These are phyloP conservation scores for Rhinoderma darwinii DNA, from an alignment of 2,113 vertebrate species.

Conservation along the genomic window DNA sequence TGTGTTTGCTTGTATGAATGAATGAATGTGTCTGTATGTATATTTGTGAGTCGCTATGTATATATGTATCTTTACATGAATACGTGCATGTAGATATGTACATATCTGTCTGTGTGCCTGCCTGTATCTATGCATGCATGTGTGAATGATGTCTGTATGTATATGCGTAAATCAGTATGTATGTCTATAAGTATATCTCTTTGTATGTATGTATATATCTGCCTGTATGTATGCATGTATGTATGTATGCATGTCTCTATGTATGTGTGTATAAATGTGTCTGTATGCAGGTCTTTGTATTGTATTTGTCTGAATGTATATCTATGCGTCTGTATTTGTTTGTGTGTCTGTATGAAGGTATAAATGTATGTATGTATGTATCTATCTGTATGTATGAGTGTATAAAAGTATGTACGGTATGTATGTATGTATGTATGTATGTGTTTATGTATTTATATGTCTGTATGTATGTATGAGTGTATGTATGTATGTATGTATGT, in stretches of 20 bases:
- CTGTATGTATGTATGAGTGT: background rate
- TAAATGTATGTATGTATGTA: background rate
- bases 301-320: no score
- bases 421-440: background rate
- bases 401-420: background rate
- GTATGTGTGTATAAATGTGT: background rate
- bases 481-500: background rate
- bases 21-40: no score
- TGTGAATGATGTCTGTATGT: background rate
- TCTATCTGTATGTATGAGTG: no score
- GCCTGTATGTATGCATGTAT: no score
- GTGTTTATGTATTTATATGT: background rate
- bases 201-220: background rate
- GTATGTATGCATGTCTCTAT: background rate
- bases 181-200: background rate
- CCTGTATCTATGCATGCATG: background rate
- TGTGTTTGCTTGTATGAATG: no score
- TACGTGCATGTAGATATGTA: background rate
- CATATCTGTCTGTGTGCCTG: no score
- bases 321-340: background rate
- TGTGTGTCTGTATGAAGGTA: background rate
- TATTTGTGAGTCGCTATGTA: no score
- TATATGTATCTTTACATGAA: no score
- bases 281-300: background rate
- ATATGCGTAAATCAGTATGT: background rate